Evolutionary conservation across 2,797 vertebrate species (phyloP), one percentile per base, ranked within the genome.

Genomic region (Pseudopleuronectes americanus): DNA sequence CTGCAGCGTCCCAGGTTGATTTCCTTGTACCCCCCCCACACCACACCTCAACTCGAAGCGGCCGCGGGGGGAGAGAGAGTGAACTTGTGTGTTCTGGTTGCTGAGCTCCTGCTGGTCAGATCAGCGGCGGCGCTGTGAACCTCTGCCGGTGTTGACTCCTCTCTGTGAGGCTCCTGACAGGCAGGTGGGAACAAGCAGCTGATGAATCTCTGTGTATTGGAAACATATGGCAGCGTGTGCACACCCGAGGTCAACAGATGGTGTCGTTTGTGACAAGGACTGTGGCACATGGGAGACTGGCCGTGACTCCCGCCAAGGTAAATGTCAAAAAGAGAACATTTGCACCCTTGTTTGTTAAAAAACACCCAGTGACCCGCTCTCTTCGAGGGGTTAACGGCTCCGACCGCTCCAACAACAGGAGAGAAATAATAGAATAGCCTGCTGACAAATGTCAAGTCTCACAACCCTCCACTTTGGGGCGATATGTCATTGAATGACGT

Each of bases 401-500:
- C 31, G 26, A 8, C 58, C 51, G 21, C 10, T 83, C 54, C 43
- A 19, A 28, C 9, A n/a, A 68, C 73, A 56, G 26, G 22, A 47
- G 8, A 57, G 31, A 76, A 82, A 87, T 84, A 76, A 77, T 51
- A 79, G 62, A 86, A 81, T 63, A 65, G 68, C 74, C 81, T 56
- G 61, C 63, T 83, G 79, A 80, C 76, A 86, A 83, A 84, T 79
- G 79, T 86, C 86, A 84, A 69, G 57, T 71, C 58, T 38, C 22
- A 63, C 65, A 82, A 62, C 55, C 65, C 59, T 87, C 76, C 62
- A 68, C 74, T 90, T 79, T 67, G 73, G 59, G 59, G 31, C 62
- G 64, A 86, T 58, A 69, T 84, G 77, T 70, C 80, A 64, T 8
- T 85, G 85, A 91, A 64, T 86, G 87, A 89, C 81, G 83, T 66